Base-by-base conservation (phyloP, 1,140 invertebrate genomes). In the Heterodera schachtii region DNA sequence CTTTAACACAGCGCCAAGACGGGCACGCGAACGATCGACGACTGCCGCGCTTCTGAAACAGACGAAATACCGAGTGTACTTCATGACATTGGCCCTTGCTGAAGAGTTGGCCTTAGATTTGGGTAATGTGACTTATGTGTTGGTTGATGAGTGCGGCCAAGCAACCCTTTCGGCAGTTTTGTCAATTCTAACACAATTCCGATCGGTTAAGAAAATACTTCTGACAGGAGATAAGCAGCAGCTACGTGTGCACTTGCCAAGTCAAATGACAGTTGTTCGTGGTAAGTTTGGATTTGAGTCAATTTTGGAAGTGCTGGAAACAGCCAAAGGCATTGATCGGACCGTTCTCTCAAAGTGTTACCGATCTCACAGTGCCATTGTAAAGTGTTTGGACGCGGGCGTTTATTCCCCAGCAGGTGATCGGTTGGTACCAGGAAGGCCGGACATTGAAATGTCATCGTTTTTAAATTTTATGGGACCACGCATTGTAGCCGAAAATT, bases 241-340 rank as follows among this genome's bases (percentile, higher is more conserved):
- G n/a, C 6, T 73, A 5, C 3, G 49, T 0, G 71, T 73, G 0
- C 71, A 73, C n/a, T n/a, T 46, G 6, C 71, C 71, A 4, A 46
- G 44, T 73, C 71, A 73, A 21, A 46, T 52, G 16, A 6, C 21
- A n/a, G 6, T 19, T 0, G 5, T 73, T 3, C 11, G 71, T 6
- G 71, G 47, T 4, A 73, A 73, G 19, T 31, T 73, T 16, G 71
- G 71, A 19, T 46, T 73, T 46, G 47, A 73, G 5, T 73, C 71
- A 1, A n/a, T 73, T 1, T 5, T 73, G n/a, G 71, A 73, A 19
- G 57, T 60, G 16, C 19, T 60, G 16, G 57, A 60, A 60, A 60
- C 11, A 16, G 57, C 57, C 5, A 11, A 16, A 4, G 57, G 57
- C 4, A 19, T 60, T 19, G 57, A 60, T 4, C 57, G 57, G 1